Evolutionary conservation across 2,888 invertebrate species (phyloP).

Genomic region (Andrena praecox): DNA sequence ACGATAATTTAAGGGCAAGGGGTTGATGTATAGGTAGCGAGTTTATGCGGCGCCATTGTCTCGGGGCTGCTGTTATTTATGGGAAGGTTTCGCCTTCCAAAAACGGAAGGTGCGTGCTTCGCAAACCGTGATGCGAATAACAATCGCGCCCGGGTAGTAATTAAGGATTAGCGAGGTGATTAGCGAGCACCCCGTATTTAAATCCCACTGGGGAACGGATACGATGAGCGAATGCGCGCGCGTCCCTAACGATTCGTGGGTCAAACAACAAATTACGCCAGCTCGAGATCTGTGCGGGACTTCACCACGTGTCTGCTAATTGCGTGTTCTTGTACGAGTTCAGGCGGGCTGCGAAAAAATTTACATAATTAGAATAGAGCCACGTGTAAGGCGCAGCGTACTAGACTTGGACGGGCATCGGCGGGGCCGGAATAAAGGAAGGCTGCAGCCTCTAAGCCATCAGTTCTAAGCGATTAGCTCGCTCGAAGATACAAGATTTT

Average conservation of each 20-base stretch:
- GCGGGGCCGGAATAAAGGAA: no score
- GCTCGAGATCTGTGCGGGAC: background rate
- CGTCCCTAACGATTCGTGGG: background rate
- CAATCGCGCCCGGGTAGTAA: conserved; percentile 68
- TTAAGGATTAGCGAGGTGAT: conserved; percentile 76
- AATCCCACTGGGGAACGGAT: conserved; percentile 68
- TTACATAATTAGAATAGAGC: background rate
- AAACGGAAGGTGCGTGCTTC: conserved; percentile 69
- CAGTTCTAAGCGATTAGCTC: no score
- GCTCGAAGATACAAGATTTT: no score
- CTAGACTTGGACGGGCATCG: background rate
- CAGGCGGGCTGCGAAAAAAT: background rate
- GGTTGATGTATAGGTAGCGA: conserved; percentile 62
- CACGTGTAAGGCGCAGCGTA: background rate
- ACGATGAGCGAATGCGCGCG: conserved; percentile 18
- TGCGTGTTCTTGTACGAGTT: background rate
- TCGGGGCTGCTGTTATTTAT: conserved; percentile 67
- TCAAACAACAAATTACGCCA: conserved; percentile 38
- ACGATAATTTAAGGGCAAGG: conserved; percentile 69
- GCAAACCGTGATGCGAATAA: conserved; percentile 61
- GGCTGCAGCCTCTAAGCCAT: no score
- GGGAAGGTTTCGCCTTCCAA: conserved; percentile 66
- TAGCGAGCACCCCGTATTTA: conserved; percentile 71
- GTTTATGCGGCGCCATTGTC: conserved; percentile 70
- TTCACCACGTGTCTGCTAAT: conserved; percentile 5